Conservation (phyloP, 2,888 invertebrate species). For the Aproaerema taeniolella region DNA sequence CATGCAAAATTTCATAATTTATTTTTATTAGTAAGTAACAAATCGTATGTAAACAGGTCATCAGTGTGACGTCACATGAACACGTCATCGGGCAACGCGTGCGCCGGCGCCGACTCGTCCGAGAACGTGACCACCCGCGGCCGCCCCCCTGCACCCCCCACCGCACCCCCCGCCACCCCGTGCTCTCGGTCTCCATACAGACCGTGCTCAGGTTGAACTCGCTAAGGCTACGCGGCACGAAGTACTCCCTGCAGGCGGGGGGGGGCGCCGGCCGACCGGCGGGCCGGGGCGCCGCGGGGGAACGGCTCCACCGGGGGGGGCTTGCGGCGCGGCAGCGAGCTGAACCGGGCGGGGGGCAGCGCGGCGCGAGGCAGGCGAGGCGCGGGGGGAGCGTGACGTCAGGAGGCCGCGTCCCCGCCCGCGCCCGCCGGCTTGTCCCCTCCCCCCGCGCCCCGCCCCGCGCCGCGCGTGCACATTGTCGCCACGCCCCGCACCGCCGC, state of each 20-base stretch:
- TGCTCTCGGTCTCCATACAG: too few species aligned
- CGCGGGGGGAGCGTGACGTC: constrained; percentile 70
- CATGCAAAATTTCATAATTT: constrained; percentile 34
- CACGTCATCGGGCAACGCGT: constrained; percentile 80
- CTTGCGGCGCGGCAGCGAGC: constrained; percentile 74
- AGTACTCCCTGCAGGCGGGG: constrained; percentile 86
- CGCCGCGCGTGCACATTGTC: constrained; percentile 25
- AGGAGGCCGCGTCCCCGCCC: constrained; percentile 72
- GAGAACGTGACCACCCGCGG: constrained; percentile 88
- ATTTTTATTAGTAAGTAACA: constrained; percentile 60
- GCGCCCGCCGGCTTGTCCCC: constrained; percentile 30
- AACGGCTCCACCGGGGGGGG: constrained; percentile 70
- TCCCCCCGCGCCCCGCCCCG: constrained; percentile 43
- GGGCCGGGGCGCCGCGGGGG: constrained; percentile 80
- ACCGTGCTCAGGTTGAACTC: constrained; percentile 87
- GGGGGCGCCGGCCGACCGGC: constrained; percentile 78
- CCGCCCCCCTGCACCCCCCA: constrained; percentile 49
- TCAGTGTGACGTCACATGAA: constrained; percentile 83
- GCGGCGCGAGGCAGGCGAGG: constrained; percentile 49
- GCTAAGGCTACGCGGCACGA: constrained; percentile 89
- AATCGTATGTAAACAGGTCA: constrained; percentile 39
- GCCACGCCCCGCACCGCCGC: constrained; percentile 30
- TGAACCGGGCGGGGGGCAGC: constrained; percentile 68
- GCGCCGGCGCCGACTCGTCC: constrained; percentile 78
- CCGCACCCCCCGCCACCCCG: constrained; percentile 36